Evolutionary conservation across 2,888 invertebrate genomes (phyloP), one percentile per base, ranked within the genome.

Genomic region (Xestia ashworthii): DNA sequence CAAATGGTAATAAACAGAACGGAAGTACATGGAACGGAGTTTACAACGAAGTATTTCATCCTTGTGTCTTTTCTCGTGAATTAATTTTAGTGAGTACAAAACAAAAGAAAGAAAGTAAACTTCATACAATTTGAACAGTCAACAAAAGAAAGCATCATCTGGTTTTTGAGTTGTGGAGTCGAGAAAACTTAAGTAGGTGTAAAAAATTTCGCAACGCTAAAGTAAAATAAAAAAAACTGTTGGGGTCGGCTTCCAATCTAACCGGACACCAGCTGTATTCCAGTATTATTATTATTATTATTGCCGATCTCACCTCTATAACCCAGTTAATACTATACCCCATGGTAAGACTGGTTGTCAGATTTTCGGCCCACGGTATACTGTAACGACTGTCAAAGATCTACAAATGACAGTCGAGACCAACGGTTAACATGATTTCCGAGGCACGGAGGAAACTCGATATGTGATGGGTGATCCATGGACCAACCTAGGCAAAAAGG

Each of bases 1-100:
- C 8, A 65, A 48, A 55, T 22, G 0, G 16, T 65, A n/a, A 75
- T 65, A 48, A 75, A 48, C 46, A 75, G 76, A 55, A 48, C 1
- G 25, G 41, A 12, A n/a, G n/a, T n/a, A n/a, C n/a, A n/a, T n/a
- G n/a, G n/a, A n/a, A n/a, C n/a, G n/a, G n/a, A n/a, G n/a, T n/a
- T n/a, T n/a, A n/a, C n/a, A 12, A 3, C 46, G 9, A 64, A 32
- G 77, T 55, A 32, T 67, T n/a, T 38, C 11, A 60, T 67, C n/a
- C 41, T 58, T 58, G 14, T 58, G 14, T 58, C 25, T 25, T 69
- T 55, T 19, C 32, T 55, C 3, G 16, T 14, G 25, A 71, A 71
- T 46, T 16, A 38, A 60, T 75, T 69, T 1, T 38, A 38, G 32
- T 1, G 25, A 38, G 32, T 50, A n/a, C 14, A 50, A 46, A 46